Evolutionary conservation across 2,113 vertebrate genomes (phyloP).

Genomic region (Thunnus maccoyii): DNA sequence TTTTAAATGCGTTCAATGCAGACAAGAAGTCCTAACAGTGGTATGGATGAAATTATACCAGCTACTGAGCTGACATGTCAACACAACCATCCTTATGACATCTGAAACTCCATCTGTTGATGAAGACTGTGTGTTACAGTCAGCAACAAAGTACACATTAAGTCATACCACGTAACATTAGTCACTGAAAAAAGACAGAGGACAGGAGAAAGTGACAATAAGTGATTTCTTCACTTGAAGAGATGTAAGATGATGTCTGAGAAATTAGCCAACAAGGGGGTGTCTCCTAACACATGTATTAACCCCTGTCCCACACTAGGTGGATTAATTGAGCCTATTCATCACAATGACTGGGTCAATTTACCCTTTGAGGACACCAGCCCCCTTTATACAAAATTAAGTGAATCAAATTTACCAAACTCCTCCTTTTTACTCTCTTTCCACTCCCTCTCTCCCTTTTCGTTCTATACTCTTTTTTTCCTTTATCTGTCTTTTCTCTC

Average conservation of each 20-base stretch:
- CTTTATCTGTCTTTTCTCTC: slow-evolving; percentile 20
- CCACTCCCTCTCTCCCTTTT: slow-evolving; percentile 1
- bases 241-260: slow-evolving; percentile 50
- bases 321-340: slow-evolving; percentile 73
- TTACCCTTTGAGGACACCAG: slow-evolving; percentile 63
- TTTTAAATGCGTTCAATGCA: neutral
- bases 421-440: slow-evolving; percentile 17
- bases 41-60: too few relatives aligned
- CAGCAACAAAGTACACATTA: too few relatives aligned
- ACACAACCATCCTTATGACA: neutral
- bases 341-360: slow-evolving; percentile 74
- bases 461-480: neutral
- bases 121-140: neutral
- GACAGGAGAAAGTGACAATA: slow-evolving; percentile 3
- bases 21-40: neutral
- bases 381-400: slow-evolving; percentile 50
- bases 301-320: slow-evolving; percentile 42
- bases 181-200: neutral
- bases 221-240: slow-evolving; percentile 35
- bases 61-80: too few relatives aligned
- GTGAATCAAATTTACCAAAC: slow-evolving; percentile 55
- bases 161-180: too few relatives aligned
- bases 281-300: slow-evolving; percentile 56
- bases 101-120: neutral
- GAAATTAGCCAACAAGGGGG: slow-evolving; percentile 51